phyloP scores from a whole-genome alignment of 2,888 invertebrate genomes.

The Plebejus argus region DNA sequence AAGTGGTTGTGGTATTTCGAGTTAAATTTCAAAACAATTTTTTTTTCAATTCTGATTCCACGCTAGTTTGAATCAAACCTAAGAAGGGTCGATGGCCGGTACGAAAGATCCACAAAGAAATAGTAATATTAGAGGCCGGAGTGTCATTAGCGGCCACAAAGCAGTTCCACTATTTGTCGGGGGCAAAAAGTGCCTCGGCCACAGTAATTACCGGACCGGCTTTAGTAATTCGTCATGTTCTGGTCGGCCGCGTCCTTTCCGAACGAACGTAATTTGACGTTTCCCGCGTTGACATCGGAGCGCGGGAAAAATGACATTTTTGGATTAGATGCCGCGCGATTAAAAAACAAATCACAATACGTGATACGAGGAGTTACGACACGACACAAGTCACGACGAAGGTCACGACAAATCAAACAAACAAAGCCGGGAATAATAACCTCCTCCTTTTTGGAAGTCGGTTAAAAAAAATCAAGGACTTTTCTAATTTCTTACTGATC shows the following conservation, averaged over 20 bases:
- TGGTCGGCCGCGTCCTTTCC: slow-evolving; percentile 74
- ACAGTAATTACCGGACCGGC: slow-evolving; percentile 80
- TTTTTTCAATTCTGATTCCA: neutral
- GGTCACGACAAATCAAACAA: no score
- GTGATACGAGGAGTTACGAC: no score
- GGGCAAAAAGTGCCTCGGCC: slow-evolving; percentile 79
- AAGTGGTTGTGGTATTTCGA: no score
- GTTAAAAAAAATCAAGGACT: no score
- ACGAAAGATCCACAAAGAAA: slow-evolving; percentile 73
- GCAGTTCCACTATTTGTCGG: slow-evolving; percentile 79
- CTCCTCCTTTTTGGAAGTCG: no score
- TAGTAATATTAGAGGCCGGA: slow-evolving; percentile 76
- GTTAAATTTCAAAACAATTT: no score
- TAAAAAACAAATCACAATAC: no score
- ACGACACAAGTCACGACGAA: no score
- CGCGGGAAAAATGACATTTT: slow-evolving; percentile 57
- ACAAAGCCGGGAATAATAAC: no score
- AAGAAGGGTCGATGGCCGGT: slow-evolving; percentile 74
- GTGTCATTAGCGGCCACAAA: slow-evolving; percentile 79
- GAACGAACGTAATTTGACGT: slow-evolving; percentile 77
- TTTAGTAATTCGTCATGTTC: slow-evolving; percentile 80
- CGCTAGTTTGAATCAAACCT: slow-evolving; percentile 50
- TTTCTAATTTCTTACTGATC: no score
- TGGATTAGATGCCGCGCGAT: slow-evolving; percentile 9
- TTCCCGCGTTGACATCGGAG: slow-evolving; percentile 66